These are phyloP conservation scores for Condylura cristata DNA, from an alignment of 2,113 vertebrate species.

Conservation along the genomic window DNA sequence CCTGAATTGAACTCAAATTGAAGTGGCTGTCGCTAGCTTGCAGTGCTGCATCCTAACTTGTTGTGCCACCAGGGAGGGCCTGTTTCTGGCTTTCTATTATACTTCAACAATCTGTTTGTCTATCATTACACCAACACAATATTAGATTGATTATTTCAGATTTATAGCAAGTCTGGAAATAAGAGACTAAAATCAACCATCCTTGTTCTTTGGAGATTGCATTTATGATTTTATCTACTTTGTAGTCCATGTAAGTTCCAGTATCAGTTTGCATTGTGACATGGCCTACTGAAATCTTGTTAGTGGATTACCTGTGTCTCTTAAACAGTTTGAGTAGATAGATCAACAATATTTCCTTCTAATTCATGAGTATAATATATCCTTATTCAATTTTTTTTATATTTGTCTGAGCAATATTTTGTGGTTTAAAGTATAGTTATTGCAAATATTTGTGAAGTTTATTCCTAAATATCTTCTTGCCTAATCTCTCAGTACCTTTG, in stretches of 20 bases:
- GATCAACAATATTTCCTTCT: neutral
- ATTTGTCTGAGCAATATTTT: neutral
- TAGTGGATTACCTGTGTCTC: neutral
- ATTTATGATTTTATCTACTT: neutral
- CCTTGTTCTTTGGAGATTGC: neutral
- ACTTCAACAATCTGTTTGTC: neutral
- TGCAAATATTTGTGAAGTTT: neutral
- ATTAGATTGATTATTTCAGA: neutral
- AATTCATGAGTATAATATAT: neutral
- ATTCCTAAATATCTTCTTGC: neutral
- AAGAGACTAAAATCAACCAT: neutral
- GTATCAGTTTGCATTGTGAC: neutral
- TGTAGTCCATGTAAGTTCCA: neutral
- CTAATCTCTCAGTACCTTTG: neutral
- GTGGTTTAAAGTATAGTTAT: neutral
- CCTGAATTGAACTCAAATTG: too few species aligned
- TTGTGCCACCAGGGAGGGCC: too few species aligned
- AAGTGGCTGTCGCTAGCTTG: too few species aligned
- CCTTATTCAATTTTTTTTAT: neutral
- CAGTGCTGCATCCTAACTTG: too few species aligned
- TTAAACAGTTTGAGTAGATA: neutral
- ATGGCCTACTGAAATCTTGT: neutral
- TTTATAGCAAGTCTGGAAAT: neutral
- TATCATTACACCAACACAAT: neutral
- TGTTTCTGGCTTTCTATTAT: neutral